Base-by-base conservation (phyloP, 2,797 vertebrate genomes). In the Anisognathus igniventris region DNA sequence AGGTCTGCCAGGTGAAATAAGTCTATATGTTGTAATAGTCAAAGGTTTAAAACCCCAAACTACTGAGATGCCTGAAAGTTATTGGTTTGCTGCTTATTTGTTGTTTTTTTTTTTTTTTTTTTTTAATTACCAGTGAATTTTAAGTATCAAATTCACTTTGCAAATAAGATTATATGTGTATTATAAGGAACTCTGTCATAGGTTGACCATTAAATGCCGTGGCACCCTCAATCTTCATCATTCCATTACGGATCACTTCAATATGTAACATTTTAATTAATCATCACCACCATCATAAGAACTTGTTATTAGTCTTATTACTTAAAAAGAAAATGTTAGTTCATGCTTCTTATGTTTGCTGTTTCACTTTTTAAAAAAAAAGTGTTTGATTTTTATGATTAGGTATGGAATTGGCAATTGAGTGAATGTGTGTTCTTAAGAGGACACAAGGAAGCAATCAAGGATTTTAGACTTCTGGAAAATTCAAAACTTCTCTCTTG, bases 381-480 rank as follows among this genome's bases (percentile, higher is more conserved):
- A 37, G 14, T 73, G n/a, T 79, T 92, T 48, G 8, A 10, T 86
- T 81, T 94, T 92, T 77, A 86, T 95, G 17, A 64, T 62, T 86
- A 99, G 99, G 98, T 99, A 58, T 99, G 99, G 99, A 98, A 97
- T 80, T 99, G 99, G 99, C 98, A 95, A 14, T 98, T 98, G 30
- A 97, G 89, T 0, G 94, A 98, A 65, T 98, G 95, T 86, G 48
- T 97, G 85, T 96, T 98, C 47, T 97, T 99, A 73, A 95, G 97
- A 97, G 99, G 98, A 39, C 99, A 99, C 95, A 98, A 93, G 75
- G 99, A 99, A 97, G 97, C 98, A 60, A 98, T 99, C 95, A 98
- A 99, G 96, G 97, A 98, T 95, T 99, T 99, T 68, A 97, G 95
- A 61, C 96, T 98, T 87, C 95, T 99, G 68, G 95, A 96, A 77